Evolutionary conservation across 2,888 invertebrate species (phyloP).

Genomic region (Acanthoscelides obtectus): DNA sequence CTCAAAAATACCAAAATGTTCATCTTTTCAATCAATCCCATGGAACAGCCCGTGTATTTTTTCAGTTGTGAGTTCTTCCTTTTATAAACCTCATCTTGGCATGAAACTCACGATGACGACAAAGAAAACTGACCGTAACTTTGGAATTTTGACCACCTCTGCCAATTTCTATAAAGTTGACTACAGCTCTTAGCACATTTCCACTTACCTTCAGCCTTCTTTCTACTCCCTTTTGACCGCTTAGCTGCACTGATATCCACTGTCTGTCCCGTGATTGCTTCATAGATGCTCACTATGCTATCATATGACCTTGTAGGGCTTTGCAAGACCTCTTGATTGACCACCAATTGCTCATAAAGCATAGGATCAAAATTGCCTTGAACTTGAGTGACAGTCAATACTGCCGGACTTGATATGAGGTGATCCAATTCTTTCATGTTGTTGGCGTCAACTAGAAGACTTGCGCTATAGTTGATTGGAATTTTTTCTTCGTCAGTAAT

Average conservation of each 20-base stretch:
- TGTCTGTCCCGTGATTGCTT: constrained; percentile 31
- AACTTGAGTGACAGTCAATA: constrained; percentile 30
- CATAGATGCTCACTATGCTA: constrained; percentile 34
- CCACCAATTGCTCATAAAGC: constrained; percentile 25
- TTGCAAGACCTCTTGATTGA: constrained; percentile 9
- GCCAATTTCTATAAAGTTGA: constrained; percentile 6
- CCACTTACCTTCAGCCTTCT: constrained; percentile 11
- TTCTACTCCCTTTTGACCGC: constrained; percentile 6
- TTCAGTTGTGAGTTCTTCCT: too few species aligned
- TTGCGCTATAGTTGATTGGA: constrained; percentile 20
- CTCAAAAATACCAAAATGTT: too few species aligned
- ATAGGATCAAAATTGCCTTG: constrained; percentile 26
- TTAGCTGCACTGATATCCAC: constrained; percentile 12
- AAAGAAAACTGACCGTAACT: too few species aligned
- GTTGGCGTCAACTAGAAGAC: constrained; percentile 20
- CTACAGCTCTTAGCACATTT: constrained; percentile 15
- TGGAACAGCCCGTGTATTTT: too few species aligned
- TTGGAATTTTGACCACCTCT: constrained; percentile 12
- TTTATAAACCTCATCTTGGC: too few species aligned
- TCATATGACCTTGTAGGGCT: constrained; percentile 13
- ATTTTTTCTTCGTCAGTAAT: constrained; percentile 25
- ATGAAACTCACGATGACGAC: too few species aligned
- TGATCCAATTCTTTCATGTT: constrained; percentile 22
- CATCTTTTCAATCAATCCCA: too few species aligned
- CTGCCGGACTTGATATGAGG: constrained; percentile 25